Base-by-base conservation (phyloP, 2,797 vertebrate species). In the Hydrophis major region DNA sequence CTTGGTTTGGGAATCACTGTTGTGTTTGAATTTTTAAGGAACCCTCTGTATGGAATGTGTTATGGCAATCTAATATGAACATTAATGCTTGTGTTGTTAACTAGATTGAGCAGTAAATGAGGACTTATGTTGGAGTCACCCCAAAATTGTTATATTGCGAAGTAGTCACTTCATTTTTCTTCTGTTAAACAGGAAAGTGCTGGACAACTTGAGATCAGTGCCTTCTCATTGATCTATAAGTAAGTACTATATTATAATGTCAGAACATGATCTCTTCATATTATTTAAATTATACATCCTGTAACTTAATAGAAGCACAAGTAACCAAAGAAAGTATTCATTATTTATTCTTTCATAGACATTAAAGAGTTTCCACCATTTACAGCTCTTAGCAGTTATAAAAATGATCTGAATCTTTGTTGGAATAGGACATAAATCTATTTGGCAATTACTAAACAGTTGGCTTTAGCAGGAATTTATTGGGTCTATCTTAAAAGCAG, bases 201-300 rank as follows among this genome's bases (percentile, higher is more conserved):
- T 95, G 99, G 99, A 60, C 99, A 99, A 92, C 98, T 99, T 97
- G 99, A 99, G 97, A 99, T 99, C 95, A 98, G 97, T 95, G 99
- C 99, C 87, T 97, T 99, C 95, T 99, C 99, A 47, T 94, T 98
- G 94, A 98, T 99, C 90, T 99, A 99, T 97, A 99, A 98, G 99
- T 99, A 97, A 97, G 98, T 96, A 37, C 83, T 56, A 13, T 95
- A 37, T 88, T 56, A 13, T 1, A 53, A 28, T 86, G 37, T 59
- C 20, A 88, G 25, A 4, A 5, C 28, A 37, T 57, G 59, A 87
- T 27, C 60, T 25, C 2, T 88, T 60, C 53, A 4, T 27, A 50
- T 25, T 13, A 3, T 32, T 88, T 37, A 88, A 74, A 55, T 25
- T 83, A 47, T 59, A 5, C 20, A 18, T 28, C 25, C 59, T 20